Conservation (phyloP, 2,888 invertebrate genomes). For the Eurytoma californica region DNA sequence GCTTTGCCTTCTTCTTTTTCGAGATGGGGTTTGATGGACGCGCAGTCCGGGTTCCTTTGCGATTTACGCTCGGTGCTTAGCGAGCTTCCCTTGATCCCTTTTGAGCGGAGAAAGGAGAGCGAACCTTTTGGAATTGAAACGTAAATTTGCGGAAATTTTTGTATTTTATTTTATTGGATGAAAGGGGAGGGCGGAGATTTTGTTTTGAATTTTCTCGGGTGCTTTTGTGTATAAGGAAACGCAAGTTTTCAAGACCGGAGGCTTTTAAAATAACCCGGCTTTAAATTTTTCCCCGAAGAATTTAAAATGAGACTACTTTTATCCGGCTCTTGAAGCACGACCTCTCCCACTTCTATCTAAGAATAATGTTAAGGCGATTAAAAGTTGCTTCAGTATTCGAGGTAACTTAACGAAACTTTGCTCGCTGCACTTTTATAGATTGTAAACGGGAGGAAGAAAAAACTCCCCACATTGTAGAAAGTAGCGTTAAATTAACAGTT, state of each 20-base stretch:
- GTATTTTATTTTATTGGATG: too few relatives aligned
- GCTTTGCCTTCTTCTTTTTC: background rate
- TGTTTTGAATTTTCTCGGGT: too few relatives aligned
- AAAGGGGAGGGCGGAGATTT: too few relatives aligned
- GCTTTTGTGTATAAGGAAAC: too few relatives aligned
- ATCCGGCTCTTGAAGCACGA: background rate
- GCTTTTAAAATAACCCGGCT: background rate
- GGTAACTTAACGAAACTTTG: slow-evolving; percentile 1
- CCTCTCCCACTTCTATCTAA: slow-evolving; percentile 8
- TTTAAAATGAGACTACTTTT: background rate
- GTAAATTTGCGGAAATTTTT: too few relatives aligned
- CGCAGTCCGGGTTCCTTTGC: background rate
- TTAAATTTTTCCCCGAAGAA: background rate
- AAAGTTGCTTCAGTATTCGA: slow-evolving; percentile 24
- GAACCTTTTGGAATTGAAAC: too few relatives aligned
- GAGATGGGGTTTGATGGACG: background rate
- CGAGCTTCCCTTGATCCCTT: too few relatives aligned
- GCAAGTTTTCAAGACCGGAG: too few relatives aligned
- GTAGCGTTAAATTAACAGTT: slow-evolving; percentile 16
- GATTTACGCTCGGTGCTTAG: too few relatives aligned
- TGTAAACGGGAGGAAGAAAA: background rate
- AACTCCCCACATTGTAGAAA: slow-evolving; percentile 2
- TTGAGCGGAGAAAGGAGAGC: too few relatives aligned
- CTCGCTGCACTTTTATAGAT: slow-evolving; percentile 8
- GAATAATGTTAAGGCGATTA: slow-evolving; percentile 15